phyloP scores from a whole-genome alignment of 2,797 vertebrate genomes.

The Esox masquinongy region DNA sequence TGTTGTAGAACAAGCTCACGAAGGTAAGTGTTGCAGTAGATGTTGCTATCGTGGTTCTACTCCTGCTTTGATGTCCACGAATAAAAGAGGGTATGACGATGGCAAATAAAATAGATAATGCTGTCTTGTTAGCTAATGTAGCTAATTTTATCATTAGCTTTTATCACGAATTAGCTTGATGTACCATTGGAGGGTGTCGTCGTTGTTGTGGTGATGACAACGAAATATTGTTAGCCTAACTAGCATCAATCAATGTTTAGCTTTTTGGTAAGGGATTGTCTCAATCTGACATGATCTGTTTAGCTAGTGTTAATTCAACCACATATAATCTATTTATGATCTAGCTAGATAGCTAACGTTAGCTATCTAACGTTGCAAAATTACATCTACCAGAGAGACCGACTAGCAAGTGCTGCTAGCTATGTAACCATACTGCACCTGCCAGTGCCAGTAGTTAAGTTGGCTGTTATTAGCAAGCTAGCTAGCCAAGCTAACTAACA shows the following conservation, averaged over 20 bases:
- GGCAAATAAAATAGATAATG: conserved; percentile 21
- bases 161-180: conserved; percentile 6
- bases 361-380: neutral
- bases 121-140: neutral
- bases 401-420: neutral
- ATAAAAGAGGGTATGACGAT: neutral
- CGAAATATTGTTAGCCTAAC: conserved; percentile 1
- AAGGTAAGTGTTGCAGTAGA: conserved; percentile 82
- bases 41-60: conserved; percentile 40
- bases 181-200: neutral
- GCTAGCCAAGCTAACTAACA: conserved; percentile 19
- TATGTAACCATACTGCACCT: neutral
- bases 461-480: conserved; percentile 11
- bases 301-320: neutral
- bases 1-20: conserved; percentile 86
- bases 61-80: conserved; percentile 24
- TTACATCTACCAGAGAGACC: neutral
- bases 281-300: neutral
- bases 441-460: conserved; percentile 19
- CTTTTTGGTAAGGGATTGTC: neutral
- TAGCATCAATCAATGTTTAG: conserved; percentile 4
- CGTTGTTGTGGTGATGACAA: conserved; percentile 8
- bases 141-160: neutral
- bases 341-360: conserved; percentile 34
- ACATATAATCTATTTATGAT: neutral